These are phyloP conservation scores for Pseudomugil gertrudae DNA, from an alignment of 2,797 vertebrate genomes.

Conservation along the genomic window DNA sequence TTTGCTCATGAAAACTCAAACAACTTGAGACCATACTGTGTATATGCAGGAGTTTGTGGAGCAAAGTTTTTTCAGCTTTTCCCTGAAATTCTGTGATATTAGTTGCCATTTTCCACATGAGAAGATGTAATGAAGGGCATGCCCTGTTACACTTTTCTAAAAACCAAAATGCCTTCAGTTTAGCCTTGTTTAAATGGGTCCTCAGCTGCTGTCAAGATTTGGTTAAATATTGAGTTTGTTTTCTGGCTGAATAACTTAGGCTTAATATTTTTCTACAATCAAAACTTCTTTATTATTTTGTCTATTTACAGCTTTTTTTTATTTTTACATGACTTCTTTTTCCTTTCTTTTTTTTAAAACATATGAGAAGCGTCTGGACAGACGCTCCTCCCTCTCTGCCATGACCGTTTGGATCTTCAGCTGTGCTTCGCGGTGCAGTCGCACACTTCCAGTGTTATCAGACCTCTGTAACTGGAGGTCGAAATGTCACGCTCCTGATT, in stretches of 20 bases:
- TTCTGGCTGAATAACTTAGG: constrained; percentile 59
- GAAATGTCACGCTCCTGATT: constrained; percentile 54
- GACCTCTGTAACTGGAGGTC: constrained; percentile 54
- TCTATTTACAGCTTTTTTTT: constrained; percentile 37
- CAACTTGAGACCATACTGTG: background rate
- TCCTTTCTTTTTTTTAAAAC: constrained; percentile 43
- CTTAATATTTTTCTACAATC: constrained; percentile 77
- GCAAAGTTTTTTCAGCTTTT: background rate
- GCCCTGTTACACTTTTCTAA: constrained; percentile 53
- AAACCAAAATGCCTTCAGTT: constrained; percentile 78
- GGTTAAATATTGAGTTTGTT: constrained; percentile 61
- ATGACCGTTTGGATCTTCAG: constrained; percentile 35
- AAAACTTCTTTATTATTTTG: constrained; percentile 45
- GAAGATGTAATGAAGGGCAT: constrained; percentile 34
- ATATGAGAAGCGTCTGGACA: constrained; percentile 46
- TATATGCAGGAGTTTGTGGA: background rate
- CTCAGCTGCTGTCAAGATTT: constrained; percentile 55
- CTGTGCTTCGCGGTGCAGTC: constrained; percentile 37
- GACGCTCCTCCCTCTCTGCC: constrained; percentile 55
- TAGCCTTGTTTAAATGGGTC: constrained; percentile 63
- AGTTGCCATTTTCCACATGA: constrained; percentile 44
- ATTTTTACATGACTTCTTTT: constrained; percentile 36
- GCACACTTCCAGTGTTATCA: constrained; percentile 52
- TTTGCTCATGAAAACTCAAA: background rate
- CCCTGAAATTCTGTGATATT: constrained; percentile 23